Percentiles rank a stretch among this genome's conserved stretches.
Conservation (phyloP, 2,797 vertebrate genomes). For the Sandelia bainsii region DNA sequence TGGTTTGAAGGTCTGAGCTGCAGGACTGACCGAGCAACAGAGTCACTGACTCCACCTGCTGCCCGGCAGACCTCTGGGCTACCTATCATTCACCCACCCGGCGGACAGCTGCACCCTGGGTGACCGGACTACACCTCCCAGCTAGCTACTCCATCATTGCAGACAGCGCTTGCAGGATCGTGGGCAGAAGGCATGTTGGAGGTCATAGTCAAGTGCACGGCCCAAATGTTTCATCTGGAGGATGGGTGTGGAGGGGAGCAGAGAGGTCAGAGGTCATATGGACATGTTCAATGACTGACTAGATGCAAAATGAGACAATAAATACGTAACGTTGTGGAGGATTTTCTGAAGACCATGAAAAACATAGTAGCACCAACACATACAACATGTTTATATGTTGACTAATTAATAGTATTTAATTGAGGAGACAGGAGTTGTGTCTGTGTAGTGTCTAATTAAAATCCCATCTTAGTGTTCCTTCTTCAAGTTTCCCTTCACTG, state of each 20-base stretch:
- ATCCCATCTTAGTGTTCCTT: constrained; percentile 41
- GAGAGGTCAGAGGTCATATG: constrained; percentile 36
- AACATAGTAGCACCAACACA: constrained; percentile 31
- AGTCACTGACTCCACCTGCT: constrained; percentile 66
- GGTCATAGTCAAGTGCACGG: constrained; percentile 39
- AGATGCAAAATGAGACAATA: constrained; percentile 17
- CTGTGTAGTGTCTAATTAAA: constrained; percentile 65
- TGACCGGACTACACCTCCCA: constrained; percentile 58
- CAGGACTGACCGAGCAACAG: constrained; percentile 46
- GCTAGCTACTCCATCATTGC: constrained; percentile 66
- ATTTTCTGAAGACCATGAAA: constrained; percentile 7
- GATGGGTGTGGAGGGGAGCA: background rate
- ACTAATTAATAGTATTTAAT: constrained; percentile 52
- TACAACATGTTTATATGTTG: constrained; percentile 44
- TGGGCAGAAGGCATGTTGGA: constrained; percentile 42
- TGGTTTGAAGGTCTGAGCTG: constrained; percentile 63
- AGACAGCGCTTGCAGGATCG: constrained; percentile 50
- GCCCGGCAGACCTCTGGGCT: constrained; percentile 55
- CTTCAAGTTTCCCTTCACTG: constrained; percentile 31
- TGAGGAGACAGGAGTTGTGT: constrained; percentile 41
- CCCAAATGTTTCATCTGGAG: constrained; percentile 55
- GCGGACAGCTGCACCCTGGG: constrained; percentile 29
- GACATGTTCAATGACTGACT: constrained; percentile 30
- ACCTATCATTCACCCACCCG: constrained; percentile 64
- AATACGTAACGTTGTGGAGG: background rate